Base-by-base conservation (phyloP, 2,113 vertebrate species). In the Anas platyrhynchos region DNA sequence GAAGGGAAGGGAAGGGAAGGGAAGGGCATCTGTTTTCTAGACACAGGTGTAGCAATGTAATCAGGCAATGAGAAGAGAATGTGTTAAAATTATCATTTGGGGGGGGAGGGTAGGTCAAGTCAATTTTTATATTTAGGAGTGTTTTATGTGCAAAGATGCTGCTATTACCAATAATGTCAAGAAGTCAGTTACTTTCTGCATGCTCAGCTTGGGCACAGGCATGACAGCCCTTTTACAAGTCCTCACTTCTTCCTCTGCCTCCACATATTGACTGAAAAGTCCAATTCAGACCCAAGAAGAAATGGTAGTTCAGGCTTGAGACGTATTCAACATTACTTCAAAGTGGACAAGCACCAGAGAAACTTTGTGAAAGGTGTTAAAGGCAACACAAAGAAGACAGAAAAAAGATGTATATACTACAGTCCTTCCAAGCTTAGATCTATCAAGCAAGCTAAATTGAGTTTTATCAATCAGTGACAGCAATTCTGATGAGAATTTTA, bases 21-120 rank as follows among this genome's bases (percentile, higher is more conserved):
- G 16, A 41, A 41, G 11, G 41, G 41, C 41, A 44, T 86, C 90
- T 88, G 43, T 65, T 88, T 96, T 75, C 80, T 56, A 65, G 23
- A 14, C 3, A 9, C 2, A 4, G 36, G 18, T 43, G 26, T 20
- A 38, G 14, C 14, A 26, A 36, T 22, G 13, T 18, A 29, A n/a
- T 31, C 36, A 76, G 8, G 62, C 41, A 80, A n/a, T 41, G 41
- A 81, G 16, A 16, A 91, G 23, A 83, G 29, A 32, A 34, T 5
- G 10, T 17, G 15, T 34, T 59, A 68, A 69, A 72, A 86, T 22
- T 43, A 52, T 27, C 27, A 72, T 26, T 27, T 71, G 17, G 5
- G 52, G 15, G 11, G 50, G 3, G 41, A 41, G 41, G 0, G 58
- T 43, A 31, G 13, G 31, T 77, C n/a, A 90, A 91, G 27, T 2